phyloP scores from a whole-genome alignment of 2,113 vertebrate species.

The Varanus salvator region DNA sequence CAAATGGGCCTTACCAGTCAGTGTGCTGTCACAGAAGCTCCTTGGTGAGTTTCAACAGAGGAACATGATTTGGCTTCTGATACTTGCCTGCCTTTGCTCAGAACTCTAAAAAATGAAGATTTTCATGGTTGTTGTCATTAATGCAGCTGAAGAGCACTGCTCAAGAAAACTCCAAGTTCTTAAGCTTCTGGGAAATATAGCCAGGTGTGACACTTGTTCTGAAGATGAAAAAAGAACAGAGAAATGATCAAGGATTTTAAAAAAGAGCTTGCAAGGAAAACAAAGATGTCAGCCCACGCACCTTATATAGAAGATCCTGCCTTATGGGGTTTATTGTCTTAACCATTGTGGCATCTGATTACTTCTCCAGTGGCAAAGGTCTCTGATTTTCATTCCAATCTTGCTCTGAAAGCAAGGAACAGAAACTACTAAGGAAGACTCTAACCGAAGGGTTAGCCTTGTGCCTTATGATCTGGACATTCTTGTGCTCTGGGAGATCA shows the following conservation, averaged over 20 bases:
- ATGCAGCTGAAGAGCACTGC: neutral
- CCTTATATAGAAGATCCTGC: slow-evolving; percentile 15
- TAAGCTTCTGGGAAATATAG: slow-evolving; percentile 3
- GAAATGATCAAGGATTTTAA: neutral
- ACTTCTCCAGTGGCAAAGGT: slow-evolving; percentile 7
- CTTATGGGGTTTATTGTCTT: slow-evolving; percentile 7
- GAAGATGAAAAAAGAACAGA: neutral
- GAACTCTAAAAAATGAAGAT: slow-evolving; percentile 1
- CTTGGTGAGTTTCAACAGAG: neutral
- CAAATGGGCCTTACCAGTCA: neutral
- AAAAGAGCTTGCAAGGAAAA: slow-evolving; percentile 17
- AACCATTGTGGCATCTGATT: neutral
- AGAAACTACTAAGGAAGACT: neutral
- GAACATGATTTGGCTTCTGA: neutral
- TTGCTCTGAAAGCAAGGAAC: neutral
- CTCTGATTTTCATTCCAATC: neutral
- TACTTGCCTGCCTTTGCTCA: neutral
- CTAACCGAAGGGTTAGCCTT: neutral
- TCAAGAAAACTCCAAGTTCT: neutral
- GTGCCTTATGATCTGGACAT: neutral
- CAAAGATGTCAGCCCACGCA: slow-evolving; percentile 14
- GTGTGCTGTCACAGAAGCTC: neutral
- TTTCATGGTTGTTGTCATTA: neutral
- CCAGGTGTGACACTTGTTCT: neutral
- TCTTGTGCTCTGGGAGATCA: fast-evolving